These are phyloP conservation scores for Mycalesis mineus DNA, from an alignment of 2,888 invertebrate genomes.

Conservation along the genomic window DNA sequence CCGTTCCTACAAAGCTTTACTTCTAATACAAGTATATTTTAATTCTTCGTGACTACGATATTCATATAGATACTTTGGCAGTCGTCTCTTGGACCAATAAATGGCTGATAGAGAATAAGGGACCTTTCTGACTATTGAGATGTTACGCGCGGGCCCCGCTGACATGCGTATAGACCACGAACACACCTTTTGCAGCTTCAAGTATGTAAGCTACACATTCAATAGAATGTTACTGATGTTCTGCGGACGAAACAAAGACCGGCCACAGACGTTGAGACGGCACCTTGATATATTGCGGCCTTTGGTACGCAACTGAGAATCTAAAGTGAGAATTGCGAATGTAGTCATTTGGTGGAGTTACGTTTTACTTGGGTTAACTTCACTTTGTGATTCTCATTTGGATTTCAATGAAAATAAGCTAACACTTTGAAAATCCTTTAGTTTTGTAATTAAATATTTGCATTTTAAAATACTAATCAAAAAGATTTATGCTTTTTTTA, in stretches of 20 bases:
- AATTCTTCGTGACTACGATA: no score
- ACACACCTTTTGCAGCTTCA: constrained; percentile 43
- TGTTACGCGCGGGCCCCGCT: constrained; percentile 51
- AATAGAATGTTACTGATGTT: constrained; percentile 60
- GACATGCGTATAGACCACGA: constrained; percentile 55
- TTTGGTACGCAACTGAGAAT: constrained; percentile 32
- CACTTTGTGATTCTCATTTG: background rate
- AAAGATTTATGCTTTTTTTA: no score
- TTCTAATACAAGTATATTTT: no score
- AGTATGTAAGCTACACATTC: constrained; percentile 45
- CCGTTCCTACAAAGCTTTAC: no score
- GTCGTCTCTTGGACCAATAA: constrained; percentile 7
- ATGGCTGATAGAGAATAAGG: constrained; percentile 43
- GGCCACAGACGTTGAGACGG: constrained; percentile 38
- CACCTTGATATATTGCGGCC: constrained; percentile 36
- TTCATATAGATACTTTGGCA: background rate
- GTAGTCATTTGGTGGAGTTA: constrained; percentile 18
- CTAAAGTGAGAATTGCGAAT: constrained; percentile 32
- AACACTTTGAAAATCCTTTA: no score
- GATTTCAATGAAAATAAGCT: no score
- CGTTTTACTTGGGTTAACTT: constrained; percentile 5
- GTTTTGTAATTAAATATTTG: no score
- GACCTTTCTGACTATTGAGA: constrained; percentile 62
- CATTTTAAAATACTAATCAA: no score
- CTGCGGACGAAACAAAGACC: constrained; percentile 37